phyloP scores from a whole-genome alignment of 1,140 invertebrate species.

The Polypedilum vanderplanki region DNA sequence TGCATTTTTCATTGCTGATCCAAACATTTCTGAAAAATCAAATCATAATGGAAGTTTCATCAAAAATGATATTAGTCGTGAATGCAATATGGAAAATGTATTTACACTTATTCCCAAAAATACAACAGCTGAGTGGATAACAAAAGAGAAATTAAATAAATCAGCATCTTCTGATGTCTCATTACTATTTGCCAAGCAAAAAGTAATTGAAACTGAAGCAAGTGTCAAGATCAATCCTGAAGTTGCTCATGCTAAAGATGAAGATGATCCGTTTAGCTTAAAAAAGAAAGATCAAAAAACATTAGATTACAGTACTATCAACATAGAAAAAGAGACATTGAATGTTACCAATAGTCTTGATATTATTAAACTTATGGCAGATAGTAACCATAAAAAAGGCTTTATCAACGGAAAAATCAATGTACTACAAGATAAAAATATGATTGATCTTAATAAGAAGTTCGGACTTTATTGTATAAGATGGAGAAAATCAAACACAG shows the following conservation, averaged over 20 bases:
- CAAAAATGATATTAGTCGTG: not conserved
- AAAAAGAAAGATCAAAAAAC: constrained; percentile 4
- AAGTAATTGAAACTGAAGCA: not conserved
- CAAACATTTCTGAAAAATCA: not conserved
- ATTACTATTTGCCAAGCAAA: not conserved
- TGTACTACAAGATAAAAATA: constrained; percentile 30
- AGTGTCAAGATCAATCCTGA: not conserved
- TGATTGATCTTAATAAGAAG: not conserved
- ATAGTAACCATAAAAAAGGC: constrained; percentile 39
- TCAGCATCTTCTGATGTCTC: not conserved
- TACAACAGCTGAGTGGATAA: not conserved
- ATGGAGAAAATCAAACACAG: constrained; percentile 38
- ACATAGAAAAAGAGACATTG: constrained; percentile 20
- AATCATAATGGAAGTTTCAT: not conserved
- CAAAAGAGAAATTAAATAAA: not conserved
- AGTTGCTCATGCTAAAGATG: not conserved
- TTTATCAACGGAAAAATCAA: constrained; percentile 40
- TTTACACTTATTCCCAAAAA: not conserved
- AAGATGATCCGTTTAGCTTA: constrained; percentile 1
- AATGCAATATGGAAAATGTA: not conserved
- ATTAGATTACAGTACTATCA: not conserved
- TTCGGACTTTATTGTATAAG: constrained; percentile 43
- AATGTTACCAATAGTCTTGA: constrained; percentile 32
- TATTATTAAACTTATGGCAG: constrained; percentile 35
- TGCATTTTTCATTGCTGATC: constrained; percentile 43